Conservation (phyloP, 2,113 vertebrate species). For the Hypocryptadius cinnamomeus region DNA sequence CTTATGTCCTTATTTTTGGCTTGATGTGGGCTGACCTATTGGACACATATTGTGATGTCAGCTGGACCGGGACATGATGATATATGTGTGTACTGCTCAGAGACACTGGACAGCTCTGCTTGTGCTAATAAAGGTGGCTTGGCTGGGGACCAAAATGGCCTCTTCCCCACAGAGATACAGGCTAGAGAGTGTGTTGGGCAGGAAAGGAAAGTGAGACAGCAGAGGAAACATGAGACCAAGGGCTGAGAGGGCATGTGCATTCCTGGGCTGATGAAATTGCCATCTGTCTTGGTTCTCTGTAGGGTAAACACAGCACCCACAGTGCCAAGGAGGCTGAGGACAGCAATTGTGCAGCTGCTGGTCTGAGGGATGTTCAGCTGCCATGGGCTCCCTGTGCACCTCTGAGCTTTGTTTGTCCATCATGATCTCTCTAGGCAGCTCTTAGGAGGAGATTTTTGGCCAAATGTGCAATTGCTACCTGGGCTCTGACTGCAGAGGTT, state of each 20-base stretch:
- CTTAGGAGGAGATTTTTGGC: not conserved
- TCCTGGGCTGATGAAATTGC: not conserved
- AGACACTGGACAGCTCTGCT: not conserved
- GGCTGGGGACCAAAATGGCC: not conserved
- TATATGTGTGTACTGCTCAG: not conserved
- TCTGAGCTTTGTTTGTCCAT: not conserved
- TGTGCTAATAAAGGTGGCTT: not conserved
- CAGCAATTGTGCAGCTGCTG: not conserved
- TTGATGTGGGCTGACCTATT: not conserved
- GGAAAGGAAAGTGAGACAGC: not conserved
- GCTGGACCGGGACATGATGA: accelerated
- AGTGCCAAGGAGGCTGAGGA: not conserved
- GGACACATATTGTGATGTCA: not conserved
- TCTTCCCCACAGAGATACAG: not conserved
- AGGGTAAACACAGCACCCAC: not conserved
- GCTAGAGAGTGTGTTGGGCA: accelerated
- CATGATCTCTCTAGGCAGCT: not conserved
- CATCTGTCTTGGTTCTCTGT: not conserved
- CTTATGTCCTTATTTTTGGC: not conserved
- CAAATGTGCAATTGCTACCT: not conserved
- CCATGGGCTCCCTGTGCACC: not conserved
- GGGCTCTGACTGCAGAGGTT: not conserved
- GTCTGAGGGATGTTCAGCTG: not conserved
- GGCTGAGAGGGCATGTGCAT: not conserved
- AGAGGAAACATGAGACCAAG: not conserved